Percentiles rank a stretch among this genome's conserved stretches.
Conservation (phyloP, 2,113 vertebrate genomes). For the Psammodynastes pulverulentus region DNA sequence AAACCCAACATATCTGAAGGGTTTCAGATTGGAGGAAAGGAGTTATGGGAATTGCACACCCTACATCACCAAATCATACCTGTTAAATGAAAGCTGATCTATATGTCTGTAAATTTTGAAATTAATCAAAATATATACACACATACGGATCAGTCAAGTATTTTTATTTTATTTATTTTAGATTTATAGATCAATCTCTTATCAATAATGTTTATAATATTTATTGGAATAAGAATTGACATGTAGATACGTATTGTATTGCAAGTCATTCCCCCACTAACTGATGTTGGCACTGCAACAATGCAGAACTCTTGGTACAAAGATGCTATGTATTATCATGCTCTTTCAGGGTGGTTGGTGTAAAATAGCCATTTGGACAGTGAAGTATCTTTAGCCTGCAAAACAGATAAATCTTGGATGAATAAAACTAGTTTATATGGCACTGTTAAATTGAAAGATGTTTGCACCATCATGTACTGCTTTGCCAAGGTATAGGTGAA, state of each 20-base stretch:
- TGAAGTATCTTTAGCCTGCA: not conserved
- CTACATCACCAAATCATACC: not conserved
- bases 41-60: not conserved
- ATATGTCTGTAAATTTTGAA: not conserved
- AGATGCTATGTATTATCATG: not conserved
- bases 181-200: slow-evolving; percentile 24
- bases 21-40: not conserved
- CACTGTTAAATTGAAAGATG: not conserved
- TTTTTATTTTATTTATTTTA: too few relatives aligned
- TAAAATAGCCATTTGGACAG: slow-evolving; percentile 1
- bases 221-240: slow-evolving; percentile 13
- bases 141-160: not conserved
- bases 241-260: not conserved
- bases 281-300: slow-evolving; percentile 16
- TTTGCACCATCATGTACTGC: not conserved
- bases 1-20: not conserved
- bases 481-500: not conserved
- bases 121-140: not conserved
- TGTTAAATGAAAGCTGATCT: not conserved
- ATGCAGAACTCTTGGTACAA: not conserved
- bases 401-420: not conserved
- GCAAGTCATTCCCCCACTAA: not conserved
- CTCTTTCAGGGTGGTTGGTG: not conserved
- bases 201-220: slow-evolving; percentile 22
- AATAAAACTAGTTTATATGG: not conserved